Evolutionary conservation across 2,797 vertebrate genomes (phyloP), one percentile per base, ranked within the genome.

Genomic region (Anas acuta): DNA sequence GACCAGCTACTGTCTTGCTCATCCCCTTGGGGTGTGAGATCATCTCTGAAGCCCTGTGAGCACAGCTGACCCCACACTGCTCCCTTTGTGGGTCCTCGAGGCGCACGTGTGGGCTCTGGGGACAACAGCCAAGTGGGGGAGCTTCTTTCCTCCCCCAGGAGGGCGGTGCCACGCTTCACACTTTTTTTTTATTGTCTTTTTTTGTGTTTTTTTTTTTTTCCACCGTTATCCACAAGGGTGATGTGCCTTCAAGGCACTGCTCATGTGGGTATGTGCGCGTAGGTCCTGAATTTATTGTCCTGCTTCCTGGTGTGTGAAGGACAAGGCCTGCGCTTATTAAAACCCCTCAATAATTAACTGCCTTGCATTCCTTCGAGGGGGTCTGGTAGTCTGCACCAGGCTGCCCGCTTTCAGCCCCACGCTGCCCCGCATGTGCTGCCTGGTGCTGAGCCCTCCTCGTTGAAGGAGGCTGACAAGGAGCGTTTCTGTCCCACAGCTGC

Each of bases 21-120:
- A 93, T 91, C 84, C 92, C 74, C 94, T 96, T 94, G 90, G 93
- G 91, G 96, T 97, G 88, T 98, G 98, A 98, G 96, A 97, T 97
- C 97, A 98, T 97, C 97, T 83, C 95, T 90, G 70, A 82, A 95
- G 95, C 80, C 85, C 94, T 94, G 89, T 92, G 96, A 97, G 96
- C 93, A 94, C 96, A 96, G 95, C 97, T 96, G 95, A 95, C 92
- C 93, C 94, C 92, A 97, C 97, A 97, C 93, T 97, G 95, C 94
- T 83, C 89, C 90, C 87, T 96, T 97, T 98, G 97, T 98, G 79
- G 82, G 74, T 75, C 77, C 53, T 71, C 60, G 90, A 82, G 65
- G 62, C 11, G 49, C 94, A 65, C 0, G 1, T 64, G 76, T 81
- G 74, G 69, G 21, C 28, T 11, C 54, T 57, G 61, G 56, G 66